Percentiles rank a stretch among this genome's conserved stretches.
These are phyloP conservation scores for Panzeria rudis DNA, from an alignment of 2,888 invertebrate species.

Conservation along the genomic window DNA sequence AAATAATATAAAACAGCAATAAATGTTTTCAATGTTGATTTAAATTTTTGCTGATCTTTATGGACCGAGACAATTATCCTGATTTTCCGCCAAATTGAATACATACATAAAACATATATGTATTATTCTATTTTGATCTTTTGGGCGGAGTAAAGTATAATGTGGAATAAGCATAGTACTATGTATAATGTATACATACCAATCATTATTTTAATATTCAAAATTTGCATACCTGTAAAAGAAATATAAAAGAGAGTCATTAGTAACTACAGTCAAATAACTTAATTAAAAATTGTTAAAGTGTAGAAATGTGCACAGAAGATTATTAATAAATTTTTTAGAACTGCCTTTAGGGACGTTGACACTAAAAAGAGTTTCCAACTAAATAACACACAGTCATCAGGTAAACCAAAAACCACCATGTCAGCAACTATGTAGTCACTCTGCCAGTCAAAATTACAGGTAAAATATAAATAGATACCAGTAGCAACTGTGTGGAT, in stretches of 20 bases:
- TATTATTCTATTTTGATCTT: too few relatives aligned
- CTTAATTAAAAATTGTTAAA: slow-evolving; percentile 34
- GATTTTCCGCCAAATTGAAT: too few relatives aligned
- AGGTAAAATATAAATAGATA: background rate
- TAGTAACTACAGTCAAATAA: background rate
- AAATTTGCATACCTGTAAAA: background rate
- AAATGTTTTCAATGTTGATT: too few relatives aligned
- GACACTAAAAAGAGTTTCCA: slow-evolving; percentile 20
- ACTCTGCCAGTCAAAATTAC: slow-evolving; percentile 14
- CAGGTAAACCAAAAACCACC: background rate
- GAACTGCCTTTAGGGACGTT: slow-evolving; percentile 33
- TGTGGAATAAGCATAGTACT: too few relatives aligned
- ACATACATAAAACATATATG: too few relatives aligned
- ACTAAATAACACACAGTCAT: slow-evolving; percentile 38
- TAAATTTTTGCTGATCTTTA: too few relatives aligned
- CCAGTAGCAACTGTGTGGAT: slow-evolving; percentile 1
- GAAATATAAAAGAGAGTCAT: background rate
- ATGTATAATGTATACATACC: background rate
- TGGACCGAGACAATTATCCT: too few relatives aligned
- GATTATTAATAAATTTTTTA: slow-evolving; percentile 44
- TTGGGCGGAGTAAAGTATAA: too few relatives aligned
- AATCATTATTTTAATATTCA: background rate
- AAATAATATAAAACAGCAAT: too few relatives aligned
- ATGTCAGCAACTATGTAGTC: slow-evolving; percentile 7
- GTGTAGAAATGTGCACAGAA: slow-evolving; percentile 25